Evolutionary conservation across 2,888 invertebrate species (phyloP).

Genomic region (Conchocele bisecta): DNA sequence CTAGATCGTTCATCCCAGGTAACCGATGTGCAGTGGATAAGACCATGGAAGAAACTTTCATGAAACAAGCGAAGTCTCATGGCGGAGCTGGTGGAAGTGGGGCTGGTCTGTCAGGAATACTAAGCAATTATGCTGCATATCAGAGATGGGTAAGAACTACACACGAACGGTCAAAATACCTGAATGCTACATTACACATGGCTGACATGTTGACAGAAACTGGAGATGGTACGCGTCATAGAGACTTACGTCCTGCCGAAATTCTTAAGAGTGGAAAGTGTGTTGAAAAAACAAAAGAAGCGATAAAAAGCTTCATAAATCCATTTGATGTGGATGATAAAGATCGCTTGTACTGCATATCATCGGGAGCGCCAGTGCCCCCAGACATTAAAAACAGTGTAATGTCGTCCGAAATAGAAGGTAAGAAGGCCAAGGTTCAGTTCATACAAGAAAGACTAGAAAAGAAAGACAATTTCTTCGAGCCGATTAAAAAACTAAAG

Average conservation of each 20-base stretch:
- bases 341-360: slow-evolving; percentile 31
- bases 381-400: slow-evolving; percentile 1
- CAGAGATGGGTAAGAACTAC: slow-evolving; percentile 49
- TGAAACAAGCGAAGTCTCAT: slow-evolving; percentile 8
- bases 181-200: slow-evolving; percentile 28
- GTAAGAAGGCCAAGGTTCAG: slow-evolving; percentile 4
- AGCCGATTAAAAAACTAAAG: slow-evolving; percentile 27
- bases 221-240: slow-evolving; percentile 21
- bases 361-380: slow-evolving; percentile 36
- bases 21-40: slow-evolving; percentile 54
- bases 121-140: slow-evolving; percentile 45
- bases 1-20: slow-evolving; percentile 57
- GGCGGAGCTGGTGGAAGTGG: slow-evolving; percentile 45
- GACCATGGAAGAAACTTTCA: too few species aligned
- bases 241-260: slow-evolving; percentile 48
- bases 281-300: slow-evolving; percentile 37
- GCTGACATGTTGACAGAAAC: slow-evolving; percentile 40
- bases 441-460: slow-evolving; percentile 17
- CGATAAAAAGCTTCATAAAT: slow-evolving; percentile 44
- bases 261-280: too few species aligned
- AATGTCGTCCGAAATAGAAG: slow-evolving; percentile 2
- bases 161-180: slow-evolving; percentile 38
- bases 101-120: slow-evolving; percentile 41
- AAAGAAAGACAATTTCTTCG: slow-evolving; percentile 28
- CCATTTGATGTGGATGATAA: slow-evolving; percentile 42